Evolutionary conservation across 2,113 vertebrate species (phyloP), one percentile per base, ranked within the genome.

Genomic region (Vulpes ferrilata): DNA sequence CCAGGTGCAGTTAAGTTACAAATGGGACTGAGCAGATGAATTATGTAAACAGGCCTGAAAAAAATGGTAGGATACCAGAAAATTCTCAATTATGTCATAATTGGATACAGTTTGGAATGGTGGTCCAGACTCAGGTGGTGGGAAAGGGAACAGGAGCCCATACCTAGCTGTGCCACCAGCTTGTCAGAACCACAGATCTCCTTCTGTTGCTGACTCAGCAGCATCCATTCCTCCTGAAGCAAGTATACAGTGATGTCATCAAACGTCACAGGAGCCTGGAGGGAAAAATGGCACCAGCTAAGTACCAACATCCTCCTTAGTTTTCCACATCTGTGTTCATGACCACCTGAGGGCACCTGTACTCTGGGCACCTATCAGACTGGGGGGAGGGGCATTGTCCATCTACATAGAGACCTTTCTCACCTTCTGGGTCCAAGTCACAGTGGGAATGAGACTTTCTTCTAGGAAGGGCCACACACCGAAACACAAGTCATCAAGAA

Each of bases 181-280:
- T 95, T 86, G 60, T 96, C 64, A 1, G 95, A 95, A 32, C 48
- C 96, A 82, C 62, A 95, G 69, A 93, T 38, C 27, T 87, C 79
- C 92, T 90, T 74, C 71, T 82, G 96, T 2, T 94, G 94, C 69
- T 90, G 88, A 79, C 92, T 92, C 84, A 95, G 86, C 78, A 97
- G 91, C 95, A 89, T 86, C 97, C 98, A 98, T 23, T 97, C 93
- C 32, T 95, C 97, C 91, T 92, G 93, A 25, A 98, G 97, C 94
- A 98, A 93, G 87, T 64, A 97, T 20, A 97, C 30, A 0, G 86
- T 95, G 93, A 98, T 93, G 74, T 97, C 95, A 20, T 97, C 97
- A 67, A 98, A 97, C 0, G 95, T 94, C 93, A 97, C 97, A 57
- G 92, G 88, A 90, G 85, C 78, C 97, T 98, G 79, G 19, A 95